phyloP scores from a whole-genome alignment of 2,797 vertebrate species.

The Urocyon cinereoargenteus region DNA sequence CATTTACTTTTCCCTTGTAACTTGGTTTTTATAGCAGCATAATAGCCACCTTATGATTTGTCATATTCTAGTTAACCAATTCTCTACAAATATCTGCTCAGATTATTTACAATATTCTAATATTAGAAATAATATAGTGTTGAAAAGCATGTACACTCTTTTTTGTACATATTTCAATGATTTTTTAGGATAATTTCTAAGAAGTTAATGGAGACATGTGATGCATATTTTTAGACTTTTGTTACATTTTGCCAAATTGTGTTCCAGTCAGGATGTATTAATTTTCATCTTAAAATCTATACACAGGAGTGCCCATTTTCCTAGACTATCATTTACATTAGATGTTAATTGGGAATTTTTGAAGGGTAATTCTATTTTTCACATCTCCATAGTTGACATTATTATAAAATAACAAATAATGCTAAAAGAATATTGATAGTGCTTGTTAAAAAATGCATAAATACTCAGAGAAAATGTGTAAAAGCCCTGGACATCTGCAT shows the following conservation, averaged over 20 bases:
- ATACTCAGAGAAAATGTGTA: constrained; percentile 23
- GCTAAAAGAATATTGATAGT: constrained; percentile 34
- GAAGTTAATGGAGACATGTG: not conserved
- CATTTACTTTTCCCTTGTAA: not conserved
- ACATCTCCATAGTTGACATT: constrained; percentile 22
- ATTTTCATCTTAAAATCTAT: not conserved
- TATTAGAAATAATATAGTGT: constrained; percentile 7
- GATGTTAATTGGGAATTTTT: constrained; percentile 34
- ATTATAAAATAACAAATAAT: constrained; percentile 62
- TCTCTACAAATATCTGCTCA: not conserved
- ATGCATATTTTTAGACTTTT: not conserved
- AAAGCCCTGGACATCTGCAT: constrained; percentile 35
- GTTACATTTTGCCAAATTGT: not conserved
- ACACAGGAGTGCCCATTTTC: not conserved
- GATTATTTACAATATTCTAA: not conserved
- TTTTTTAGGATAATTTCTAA: not conserved
- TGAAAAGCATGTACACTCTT: not conserved
- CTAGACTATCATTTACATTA: constrained; percentile 16
- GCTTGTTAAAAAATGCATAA: constrained; percentile 58
- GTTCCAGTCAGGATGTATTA: not conserved
- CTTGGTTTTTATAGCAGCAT: not conserved
- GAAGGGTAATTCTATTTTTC: constrained; percentile 23
- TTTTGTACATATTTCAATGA: not conserved
- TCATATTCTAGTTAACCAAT: constrained; percentile 7
- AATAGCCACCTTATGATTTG: not conserved